Conservation (phyloP, 2,113 vertebrate genomes). For the Synodontis membranacea region DNA sequence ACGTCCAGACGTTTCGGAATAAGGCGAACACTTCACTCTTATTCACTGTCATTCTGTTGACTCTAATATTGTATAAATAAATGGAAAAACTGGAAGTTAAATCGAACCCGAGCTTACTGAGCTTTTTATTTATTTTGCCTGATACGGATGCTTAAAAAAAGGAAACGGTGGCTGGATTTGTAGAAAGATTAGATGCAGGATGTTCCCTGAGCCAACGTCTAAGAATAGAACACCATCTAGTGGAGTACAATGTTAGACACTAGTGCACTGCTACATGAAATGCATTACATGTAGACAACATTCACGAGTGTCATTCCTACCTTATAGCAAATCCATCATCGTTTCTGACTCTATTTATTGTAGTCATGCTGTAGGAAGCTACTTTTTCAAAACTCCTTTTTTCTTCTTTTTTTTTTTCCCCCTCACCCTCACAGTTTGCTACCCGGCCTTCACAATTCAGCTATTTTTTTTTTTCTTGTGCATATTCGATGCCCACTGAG, state of each 20-base stretch:
- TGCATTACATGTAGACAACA: neutral
- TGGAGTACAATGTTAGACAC: constrained; percentile 48
- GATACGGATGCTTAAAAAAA: neutral
- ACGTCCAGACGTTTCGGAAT: constrained; percentile 24
- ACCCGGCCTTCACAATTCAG: neutral
- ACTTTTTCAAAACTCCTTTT: neutral
- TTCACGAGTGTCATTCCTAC: too few relatives aligned
- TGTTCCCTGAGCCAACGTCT: neutral
- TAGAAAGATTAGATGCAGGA: neutral
- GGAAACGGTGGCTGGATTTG: neutral
- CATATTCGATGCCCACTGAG: neutral
- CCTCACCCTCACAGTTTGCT: neutral
- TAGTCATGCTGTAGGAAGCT: neutral
- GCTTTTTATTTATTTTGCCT: neutral
- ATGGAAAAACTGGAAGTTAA: constrained; percentile 71
- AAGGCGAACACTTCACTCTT: constrained; percentile 49
- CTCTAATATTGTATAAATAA: constrained; percentile 66
- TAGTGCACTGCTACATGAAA: neutral
- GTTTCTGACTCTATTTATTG: neutral
- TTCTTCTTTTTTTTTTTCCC: neutral
- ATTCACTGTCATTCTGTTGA: constrained; percentile 58
- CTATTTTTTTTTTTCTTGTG: neutral
- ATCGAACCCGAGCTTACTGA: constrained; percentile 50
- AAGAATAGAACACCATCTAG: constrained; percentile 57
- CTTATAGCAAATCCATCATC: neutral